Evolutionary conservation across 2,113 vertebrate species (phyloP), one percentile per base, ranked within the genome.

Genomic region (Osmerus mordax): DNA sequence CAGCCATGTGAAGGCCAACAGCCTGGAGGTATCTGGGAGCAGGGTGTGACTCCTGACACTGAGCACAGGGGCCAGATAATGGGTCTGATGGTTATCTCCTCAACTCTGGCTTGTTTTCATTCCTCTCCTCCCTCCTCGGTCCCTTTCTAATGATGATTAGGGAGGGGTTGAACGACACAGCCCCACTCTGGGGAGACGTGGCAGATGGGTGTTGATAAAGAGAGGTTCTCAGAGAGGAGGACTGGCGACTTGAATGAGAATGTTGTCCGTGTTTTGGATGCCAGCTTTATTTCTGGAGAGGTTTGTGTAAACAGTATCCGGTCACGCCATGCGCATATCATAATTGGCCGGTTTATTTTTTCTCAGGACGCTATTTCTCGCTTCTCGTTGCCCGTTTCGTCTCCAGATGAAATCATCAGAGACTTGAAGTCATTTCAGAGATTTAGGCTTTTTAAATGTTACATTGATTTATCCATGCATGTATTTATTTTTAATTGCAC

Each of bases 81-180:
- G 87, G 90, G 84, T 89, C 82, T 88, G 91, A 93, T 93, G 89
- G 89, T 90, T 92, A 93, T 93, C 91, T 89, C 76, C 65, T 83
- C 83, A 82, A 88, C 79, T 89, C 81, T 77, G 78, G 68, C 69
- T 79, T 77, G 74, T 84, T 84, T 78, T 74, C 62, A 67, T 76
- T 80, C 76, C 65, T 65, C 67, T 60, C 55, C 55, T 73, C 36
- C n/a, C 41, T 13, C 54, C 52, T 64, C 80, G 41, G 60, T 25
- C 66, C 70, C 62, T 32, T 68, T 69, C 83, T 86, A 90, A 89
- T 81, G 85, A 84, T 77, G 80, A 83, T 82, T 72, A 80, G 86
- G 82, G 81, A 84, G 83, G 87, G 86, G 87, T 64, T 84, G 88
- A 86, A 87, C 87, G 84, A 77, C 74, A 59, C 82, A 88, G 87